A percentile compares a stretch with the other conserved stretches of the same genome.
Conservation (phyloP, 2,888 invertebrate species). For the Zelleria hepariella region DNA sequence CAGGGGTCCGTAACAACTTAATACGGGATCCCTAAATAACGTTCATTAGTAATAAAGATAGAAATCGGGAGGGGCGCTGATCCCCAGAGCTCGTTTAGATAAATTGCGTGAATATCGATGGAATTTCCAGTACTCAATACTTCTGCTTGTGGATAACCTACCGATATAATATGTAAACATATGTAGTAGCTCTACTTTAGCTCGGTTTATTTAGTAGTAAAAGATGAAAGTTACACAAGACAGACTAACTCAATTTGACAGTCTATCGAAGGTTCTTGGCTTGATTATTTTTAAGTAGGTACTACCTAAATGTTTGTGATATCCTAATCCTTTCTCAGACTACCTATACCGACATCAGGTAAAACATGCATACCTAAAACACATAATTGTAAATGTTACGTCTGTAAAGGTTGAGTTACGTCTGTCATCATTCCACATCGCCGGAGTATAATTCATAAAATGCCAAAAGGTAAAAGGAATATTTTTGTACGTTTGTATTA, state of each 20-base stretch:
- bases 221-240: too few species aligned
- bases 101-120: not conserved
- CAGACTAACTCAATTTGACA: too few species aligned
- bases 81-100: constrained; percentile 15
- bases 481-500: not conserved
- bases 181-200: too few species aligned
- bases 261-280: too few species aligned
- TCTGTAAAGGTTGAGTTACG: not conserved
- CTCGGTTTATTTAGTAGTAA: too few species aligned
- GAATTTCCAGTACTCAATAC: not conserved
- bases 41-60: constrained; percentile 35
- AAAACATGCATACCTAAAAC: too few species aligned
- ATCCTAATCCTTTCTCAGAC: too few species aligned
- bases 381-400: too few species aligned
- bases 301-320: too few species aligned
- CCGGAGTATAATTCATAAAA: not conserved
- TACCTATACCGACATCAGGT: too few species aligned
- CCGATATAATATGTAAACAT: too few species aligned
- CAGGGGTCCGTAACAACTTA: constrained; percentile 22
- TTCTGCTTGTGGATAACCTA: not conserved
- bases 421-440: not conserved
- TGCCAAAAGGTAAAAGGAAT: not conserved
- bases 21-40: constrained; percentile 32
- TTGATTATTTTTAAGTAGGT: too few species aligned
- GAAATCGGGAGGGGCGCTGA: constrained; percentile 13